A percentile compares a stretch with the other conserved stretches of the same genome.
These are phyloP conservation scores for Aproaerema taeniolella DNA, from an alignment of 2,888 invertebrate genomes.

Conservation along the genomic window DNA sequence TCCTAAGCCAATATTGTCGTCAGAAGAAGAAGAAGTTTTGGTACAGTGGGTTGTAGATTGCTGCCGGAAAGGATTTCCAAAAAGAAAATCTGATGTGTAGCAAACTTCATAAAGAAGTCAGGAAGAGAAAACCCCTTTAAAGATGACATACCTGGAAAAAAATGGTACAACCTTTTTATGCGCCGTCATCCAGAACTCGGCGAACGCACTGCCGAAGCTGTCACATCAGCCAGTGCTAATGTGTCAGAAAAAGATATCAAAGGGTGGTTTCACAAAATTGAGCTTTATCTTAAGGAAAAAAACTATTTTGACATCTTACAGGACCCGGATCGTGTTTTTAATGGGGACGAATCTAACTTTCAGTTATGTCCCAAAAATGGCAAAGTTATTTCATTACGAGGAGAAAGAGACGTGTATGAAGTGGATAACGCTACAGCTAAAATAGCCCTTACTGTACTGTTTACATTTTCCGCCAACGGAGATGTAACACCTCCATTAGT, in stretches of 20 bases:
- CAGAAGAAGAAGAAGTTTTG: constrained; percentile 13
- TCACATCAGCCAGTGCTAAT: constrained; percentile 33
- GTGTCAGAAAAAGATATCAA: constrained; percentile 31
- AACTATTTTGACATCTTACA: constrained; percentile 11
- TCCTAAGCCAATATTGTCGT: constrained; percentile 13
- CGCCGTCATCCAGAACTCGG: constrained; percentile 23
- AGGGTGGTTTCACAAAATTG: constrained; percentile 28
- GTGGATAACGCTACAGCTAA: constrained; percentile 38
- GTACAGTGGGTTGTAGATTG: constrained; percentile 11
- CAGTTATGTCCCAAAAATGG: constrained; percentile 24
- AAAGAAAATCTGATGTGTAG: constrained; percentile 27
- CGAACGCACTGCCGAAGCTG: constrained; percentile 28
- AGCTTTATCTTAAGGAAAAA: constrained; percentile 23
- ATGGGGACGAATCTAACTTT: constrained; percentile 28
- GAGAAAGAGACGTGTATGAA: constrained; percentile 39
- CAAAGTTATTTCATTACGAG: constrained; percentile 21
- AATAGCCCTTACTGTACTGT: constrained; percentile 41
- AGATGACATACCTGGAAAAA: constrained; percentile 21
- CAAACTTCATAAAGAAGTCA: constrained; percentile 23
- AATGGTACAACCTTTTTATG: constrained; percentile 24
- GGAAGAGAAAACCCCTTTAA: constrained; percentile 23
- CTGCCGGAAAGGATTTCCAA: constrained; percentile 30
- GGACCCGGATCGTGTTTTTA: constrained; percentile 20
- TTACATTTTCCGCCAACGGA: constrained; percentile 41
- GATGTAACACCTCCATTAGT: constrained; percentile 32